A percentile compares a stretch with the other conserved stretches of the same genome.
Conservation (phyloP, 2,113 vertebrate species). For the Phyllostomus discolor region DNA sequence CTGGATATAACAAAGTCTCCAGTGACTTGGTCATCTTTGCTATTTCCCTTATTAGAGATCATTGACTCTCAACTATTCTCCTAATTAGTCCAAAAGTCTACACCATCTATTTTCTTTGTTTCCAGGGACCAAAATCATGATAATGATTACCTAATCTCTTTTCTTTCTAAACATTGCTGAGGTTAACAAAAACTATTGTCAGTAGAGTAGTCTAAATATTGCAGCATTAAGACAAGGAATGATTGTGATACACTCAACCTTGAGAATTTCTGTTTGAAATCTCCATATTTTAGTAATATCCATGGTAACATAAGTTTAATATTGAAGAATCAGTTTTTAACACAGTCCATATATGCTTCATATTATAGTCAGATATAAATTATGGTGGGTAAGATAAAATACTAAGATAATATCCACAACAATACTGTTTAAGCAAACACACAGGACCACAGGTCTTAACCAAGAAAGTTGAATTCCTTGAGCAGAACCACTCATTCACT, state of each 20-base stretch:
- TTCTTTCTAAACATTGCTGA: background rate
- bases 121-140: background rate
- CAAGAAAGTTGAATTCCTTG: background rate
- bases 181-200: background rate
- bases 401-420: background rate
- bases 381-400: background rate
- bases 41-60: background rate
- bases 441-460: background rate
- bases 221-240: background rate
- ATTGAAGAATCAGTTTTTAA: background rate
- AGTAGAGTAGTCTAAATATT: background rate
- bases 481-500: background rate
- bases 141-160: constrained; percentile 16
- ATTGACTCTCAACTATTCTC: background rate
- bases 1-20: background rate
- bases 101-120: constrained; percentile 21
- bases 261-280: background rate
- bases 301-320: background rate
- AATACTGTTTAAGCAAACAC: background rate
- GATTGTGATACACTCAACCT: background rate
- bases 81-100: background rate
- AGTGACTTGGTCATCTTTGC: background rate
- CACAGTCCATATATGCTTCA: background rate
- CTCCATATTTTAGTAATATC: background rate
- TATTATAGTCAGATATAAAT: background rate